Evolutionary conservation across 2,888 invertebrate species (phyloP).

Genomic region (Leptinotarsa tumamoca): DNA sequence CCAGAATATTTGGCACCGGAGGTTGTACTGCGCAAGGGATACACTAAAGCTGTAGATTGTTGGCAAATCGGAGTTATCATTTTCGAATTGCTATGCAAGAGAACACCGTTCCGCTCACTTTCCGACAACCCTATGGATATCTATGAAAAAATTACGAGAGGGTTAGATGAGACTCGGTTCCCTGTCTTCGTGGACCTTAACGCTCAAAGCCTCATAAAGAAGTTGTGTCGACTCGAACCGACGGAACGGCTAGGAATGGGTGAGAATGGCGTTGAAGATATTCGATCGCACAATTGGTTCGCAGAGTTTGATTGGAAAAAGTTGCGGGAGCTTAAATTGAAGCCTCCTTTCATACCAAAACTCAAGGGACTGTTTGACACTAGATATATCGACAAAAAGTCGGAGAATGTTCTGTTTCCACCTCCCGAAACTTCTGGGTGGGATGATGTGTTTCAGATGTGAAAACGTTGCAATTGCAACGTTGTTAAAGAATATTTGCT

Average conservation of each 20-base stretch:
- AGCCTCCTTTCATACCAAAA: conserved; percentile 79
- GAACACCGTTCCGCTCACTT: conserved; percentile 78
- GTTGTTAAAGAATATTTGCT: neutral
- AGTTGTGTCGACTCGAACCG: conserved; percentile 75
- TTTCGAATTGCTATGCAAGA: conserved; percentile 86
- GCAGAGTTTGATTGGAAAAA: conserved; percentile 90
- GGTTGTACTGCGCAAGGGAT: conserved; percentile 86
- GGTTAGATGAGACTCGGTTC: conserved; percentile 66
- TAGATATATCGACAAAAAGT: conserved; percentile 84
- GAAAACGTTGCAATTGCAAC: neutral
- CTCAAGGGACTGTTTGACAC: conserved; percentile 76
- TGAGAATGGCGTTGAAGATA: conserved; percentile 85
- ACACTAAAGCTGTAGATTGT: conserved; percentile 88
- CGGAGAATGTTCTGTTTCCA: neutral
- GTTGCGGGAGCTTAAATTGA: conserved; percentile 74
- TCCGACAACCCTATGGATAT: conserved; percentile 90
- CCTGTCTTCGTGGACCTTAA: conserved; percentile 81
- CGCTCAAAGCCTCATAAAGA: conserved; percentile 84
- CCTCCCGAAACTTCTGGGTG: conserved; percentile 33
- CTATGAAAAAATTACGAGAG: conserved; percentile 86
- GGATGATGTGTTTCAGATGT: conserved; percentile 23
- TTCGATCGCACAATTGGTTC: conserved; percentile 92
- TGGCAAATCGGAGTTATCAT: conserved; percentile 92
- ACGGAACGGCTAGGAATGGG: conserved; percentile 81
- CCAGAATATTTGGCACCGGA: conserved; percentile 90